Evolutionary conservation across 2,888 invertebrate species (phyloP).

Genomic region (Pollenia angustigena): DNA sequence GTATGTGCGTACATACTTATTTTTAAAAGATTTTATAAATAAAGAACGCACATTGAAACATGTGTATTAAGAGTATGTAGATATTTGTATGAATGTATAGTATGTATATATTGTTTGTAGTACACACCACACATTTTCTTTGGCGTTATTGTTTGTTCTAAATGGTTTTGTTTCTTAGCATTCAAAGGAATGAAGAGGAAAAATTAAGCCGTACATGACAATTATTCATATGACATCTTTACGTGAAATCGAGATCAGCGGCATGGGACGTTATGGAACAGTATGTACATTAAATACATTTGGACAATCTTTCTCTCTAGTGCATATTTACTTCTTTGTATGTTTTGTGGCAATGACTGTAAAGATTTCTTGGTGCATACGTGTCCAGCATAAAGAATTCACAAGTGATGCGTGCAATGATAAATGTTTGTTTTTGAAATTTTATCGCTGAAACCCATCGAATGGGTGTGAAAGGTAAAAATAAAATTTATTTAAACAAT

Average conservation of each 20-base stretch:
- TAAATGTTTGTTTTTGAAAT: constrained; percentile 39
- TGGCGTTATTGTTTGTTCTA: constrained; percentile 37
- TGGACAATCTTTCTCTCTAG: constrained; percentile 53
- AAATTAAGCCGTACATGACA: constrained; percentile 72
- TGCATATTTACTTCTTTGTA: constrained; percentile 44
- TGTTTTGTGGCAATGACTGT: constrained; percentile 37
- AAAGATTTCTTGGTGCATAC: constrained; percentile 68
- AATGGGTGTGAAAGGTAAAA: constrained; percentile 68
- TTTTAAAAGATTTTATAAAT: constrained; percentile 34
- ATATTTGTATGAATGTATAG: background rate
- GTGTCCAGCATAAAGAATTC: constrained; percentile 74
- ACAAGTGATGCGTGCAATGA: constrained; percentile 63
- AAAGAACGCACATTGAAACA: constrained; percentile 41
- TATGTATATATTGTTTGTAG: constrained; percentile 28
- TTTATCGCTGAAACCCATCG: constrained; percentile 67
- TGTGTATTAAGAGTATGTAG: constrained; percentile 19
- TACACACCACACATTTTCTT: constrained; percentile 55
- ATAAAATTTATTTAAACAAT: background rate
- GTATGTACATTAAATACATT: constrained; percentile 41
- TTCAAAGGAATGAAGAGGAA: constrained; percentile 51
- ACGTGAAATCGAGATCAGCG: constrained; percentile 65
- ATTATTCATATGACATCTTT: constrained; percentile 75
- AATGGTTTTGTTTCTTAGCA: constrained; percentile 65
- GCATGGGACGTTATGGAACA: constrained; percentile 23
- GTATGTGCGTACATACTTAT: background rate